A percentile compares a stretch with the other conserved stretches of the same genome.
Conservation (phyloP, 1,140 invertebrate genomes). For the Aphis gossypii region DNA sequence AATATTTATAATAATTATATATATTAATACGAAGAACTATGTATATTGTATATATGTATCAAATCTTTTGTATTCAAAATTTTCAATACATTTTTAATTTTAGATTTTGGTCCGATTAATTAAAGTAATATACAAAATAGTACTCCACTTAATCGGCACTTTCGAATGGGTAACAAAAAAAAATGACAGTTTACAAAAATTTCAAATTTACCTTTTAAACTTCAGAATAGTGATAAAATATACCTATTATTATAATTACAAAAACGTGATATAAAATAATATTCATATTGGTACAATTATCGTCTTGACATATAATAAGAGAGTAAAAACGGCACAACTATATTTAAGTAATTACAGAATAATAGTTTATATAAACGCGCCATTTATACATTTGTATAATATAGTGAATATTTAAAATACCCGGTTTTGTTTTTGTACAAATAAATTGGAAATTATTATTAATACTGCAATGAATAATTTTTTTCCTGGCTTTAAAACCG, state of each 20-base stretch:
- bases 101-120: not conserved
- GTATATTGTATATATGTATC: not conserved
- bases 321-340: not conserved
- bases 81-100: not conserved
- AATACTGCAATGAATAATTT: not conserved
- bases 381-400: not conserved
- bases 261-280: not conserved
- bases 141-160: not conserved
- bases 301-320: no score
- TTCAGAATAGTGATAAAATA: not conserved
- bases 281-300: not conserved
- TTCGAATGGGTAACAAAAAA: not conserved
- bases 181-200: not conserved
- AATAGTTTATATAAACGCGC: not conserved
- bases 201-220: not conserved
- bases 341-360: not conserved
- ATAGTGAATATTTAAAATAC: not conserved
- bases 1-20: not conserved
- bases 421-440: not conserved
- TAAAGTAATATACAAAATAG: not conserved
- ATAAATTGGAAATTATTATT: not conserved
- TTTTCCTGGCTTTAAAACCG: not conserved
- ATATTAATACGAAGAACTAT: not conserved
- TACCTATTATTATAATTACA: not conserved
- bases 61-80: not conserved